Evolutionary conservation across 92 coral and sea anemone species (phyloP).

Genomic region (Phenganax subtilis): DNA sequence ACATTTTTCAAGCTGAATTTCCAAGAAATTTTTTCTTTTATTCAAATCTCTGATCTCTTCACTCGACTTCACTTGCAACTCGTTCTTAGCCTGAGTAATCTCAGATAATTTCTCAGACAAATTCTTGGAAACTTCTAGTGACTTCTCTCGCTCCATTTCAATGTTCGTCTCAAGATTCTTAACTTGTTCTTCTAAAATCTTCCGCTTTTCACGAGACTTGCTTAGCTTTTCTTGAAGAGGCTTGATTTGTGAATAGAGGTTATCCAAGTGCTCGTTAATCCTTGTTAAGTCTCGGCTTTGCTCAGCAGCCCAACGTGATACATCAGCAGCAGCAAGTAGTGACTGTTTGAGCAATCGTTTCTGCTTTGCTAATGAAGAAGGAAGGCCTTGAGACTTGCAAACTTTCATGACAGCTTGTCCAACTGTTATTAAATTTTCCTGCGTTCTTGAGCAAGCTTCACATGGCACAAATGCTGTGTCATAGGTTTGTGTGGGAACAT

Average conservation of each 20-base stretch:
- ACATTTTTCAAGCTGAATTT: slow-evolving; percentile 56
- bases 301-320: slow-evolving; percentile 92
- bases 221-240: slow-evolving; percentile 80
- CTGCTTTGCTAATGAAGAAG: slow-evolving; percentile 93
- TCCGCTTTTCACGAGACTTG: slow-evolving; percentile 64
- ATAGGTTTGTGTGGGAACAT: slow-evolving; percentile 81
- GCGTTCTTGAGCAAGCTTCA: slow-evolving; percentile 94
- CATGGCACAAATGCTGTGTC: slow-evolving; percentile 97
- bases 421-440: slow-evolving; percentile 79
- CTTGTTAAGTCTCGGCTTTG: slow-evolving; percentile 89
- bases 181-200: slow-evolving; percentile 61
- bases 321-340: slow-evolving; percentile 93
- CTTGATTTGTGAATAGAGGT: slow-evolving; percentile 87
- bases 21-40: slow-evolving; percentile 65
- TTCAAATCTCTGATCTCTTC: slow-evolving; percentile 58
- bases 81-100: slow-evolving; percentile 66
- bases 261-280: slow-evolving; percentile 83
- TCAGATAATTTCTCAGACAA: slow-evolving; percentile 51
- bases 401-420: slow-evolving; percentile 88
- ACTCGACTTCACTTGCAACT: slow-evolving; percentile 57
- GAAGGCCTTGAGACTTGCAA: slow-evolving; percentile 90
- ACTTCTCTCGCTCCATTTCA: slow-evolving; percentile 49
- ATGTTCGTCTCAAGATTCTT: slow-evolving; percentile 56
- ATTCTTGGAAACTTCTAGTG: slow-evolving; percentile 49
- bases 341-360: slow-evolving; percentile 86